A percentile compares a stretch with the other conserved stretches of the same genome.
Conservation (phyloP, 2,888 invertebrate genomes). For the Phortica okadai region DNA sequence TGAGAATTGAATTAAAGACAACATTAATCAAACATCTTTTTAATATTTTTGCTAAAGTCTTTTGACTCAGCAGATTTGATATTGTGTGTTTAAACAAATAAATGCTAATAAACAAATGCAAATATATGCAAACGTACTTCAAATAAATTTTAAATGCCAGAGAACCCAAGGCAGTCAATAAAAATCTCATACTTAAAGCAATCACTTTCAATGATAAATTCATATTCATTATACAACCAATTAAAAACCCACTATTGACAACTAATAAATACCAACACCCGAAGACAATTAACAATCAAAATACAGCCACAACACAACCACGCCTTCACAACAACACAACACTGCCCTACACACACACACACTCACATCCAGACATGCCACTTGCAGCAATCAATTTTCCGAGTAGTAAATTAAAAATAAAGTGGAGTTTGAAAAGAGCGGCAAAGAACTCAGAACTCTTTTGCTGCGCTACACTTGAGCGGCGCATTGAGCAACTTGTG, state of each 20-base stretch:
- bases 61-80: no score
- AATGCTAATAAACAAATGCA: background rate
- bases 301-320: slow-evolving; percentile 21
- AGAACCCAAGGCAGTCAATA: background rate
- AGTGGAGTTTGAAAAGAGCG: slow-evolving; percentile 30
- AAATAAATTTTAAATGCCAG: background rate
- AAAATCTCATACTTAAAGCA: background rate
- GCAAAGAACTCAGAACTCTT: background rate
- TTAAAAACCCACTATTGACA: slow-evolving; percentile 35
- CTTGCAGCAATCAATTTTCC: slow-evolving; percentile 65
- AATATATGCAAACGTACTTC: background rate
- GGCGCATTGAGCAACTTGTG: background rate
- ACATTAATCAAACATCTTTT: no score
- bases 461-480: background rate
- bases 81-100: no score
- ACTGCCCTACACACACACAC: background rate
- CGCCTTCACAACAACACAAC: background rate
- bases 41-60: no score
- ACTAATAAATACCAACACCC: slow-evolving; percentile 43
- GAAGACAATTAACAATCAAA: slow-evolving; percentile 30
- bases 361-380: background rate
- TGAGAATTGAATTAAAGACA: no score
- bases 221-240: slow-evolving; percentile 23
- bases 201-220: slow-evolving; percentile 13
- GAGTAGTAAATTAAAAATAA: slow-evolving; percentile 71